Base-by-base conservation (phyloP, 2,888 invertebrate species). In the Acrobasis suavella region DNA sequence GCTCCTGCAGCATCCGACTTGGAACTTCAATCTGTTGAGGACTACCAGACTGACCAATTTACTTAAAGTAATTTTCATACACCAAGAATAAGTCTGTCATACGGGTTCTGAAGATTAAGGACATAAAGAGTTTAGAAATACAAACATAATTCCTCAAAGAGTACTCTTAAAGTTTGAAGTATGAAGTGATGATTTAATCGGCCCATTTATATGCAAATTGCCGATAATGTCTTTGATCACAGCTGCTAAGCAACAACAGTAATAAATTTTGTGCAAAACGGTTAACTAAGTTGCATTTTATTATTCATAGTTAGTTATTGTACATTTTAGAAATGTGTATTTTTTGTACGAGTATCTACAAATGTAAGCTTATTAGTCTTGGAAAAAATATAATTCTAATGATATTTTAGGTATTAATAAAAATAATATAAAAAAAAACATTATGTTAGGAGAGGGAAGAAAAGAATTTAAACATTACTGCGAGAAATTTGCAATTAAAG, bases 211-310 rank as follows among this genome's bases (percentile, higher is more conserved):
- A 60, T 50, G 50, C 17, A 49, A 58, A 63, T 37, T 64, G 55
- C 42, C 50, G 42, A 42, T 50, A 58, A 37, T 58, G 50, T 56
- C 60, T 60, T 60, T 60, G 56, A 60, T 60, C 56, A 50, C 16
- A 39, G 50, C 51, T 60, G 50, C 22, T 59, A 64, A 63, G 58
- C 15, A 51, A 42, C 22, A 22, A 39, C n/a, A 32, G 49, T 60
- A 50, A 60, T 60, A 60, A 60, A 60, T 59, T 59, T 59, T 60
- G 39, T 16, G n/a, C 10, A 14, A 51, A 58, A 32, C 9, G 9
- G 50, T 15, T 16, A 22, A 12, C 32, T n/a, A 32, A 52, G 52
- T 52, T 52, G 52, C 52, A 52, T 7, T n/a, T 32, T 14, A 32
- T 7, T 32, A 46, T 46, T 46, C n/a, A 46, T 46, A 12, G 42